Base-by-base conservation (phyloP, 2,113 vertebrate genomes). In the Danionella cerebrum region DNA sequence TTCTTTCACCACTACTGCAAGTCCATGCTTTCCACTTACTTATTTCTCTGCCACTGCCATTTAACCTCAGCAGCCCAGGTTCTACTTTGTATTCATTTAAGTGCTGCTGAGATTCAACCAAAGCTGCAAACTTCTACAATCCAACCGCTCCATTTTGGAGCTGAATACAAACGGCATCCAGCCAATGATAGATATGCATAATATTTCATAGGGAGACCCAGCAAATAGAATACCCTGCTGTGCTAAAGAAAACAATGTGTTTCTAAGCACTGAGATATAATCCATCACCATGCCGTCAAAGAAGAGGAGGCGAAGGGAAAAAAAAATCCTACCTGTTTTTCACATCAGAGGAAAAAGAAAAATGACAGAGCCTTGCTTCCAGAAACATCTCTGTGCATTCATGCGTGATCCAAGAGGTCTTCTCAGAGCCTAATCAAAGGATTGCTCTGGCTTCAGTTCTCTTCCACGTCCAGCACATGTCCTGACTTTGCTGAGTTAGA, bases 191-290 rank as follows among this genome's bases (percentile, higher is more conserved):
- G 91, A 96, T 94, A 90, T 94, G 85, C 91, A 86, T 92, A 90
- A 91, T 95, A 92, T 92, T 92, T 94, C 92, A 91, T 87, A 84
- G 89, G 87, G 87, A 90, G 91, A 89, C 90, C 89, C 88, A 88
- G 91, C 91, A 94, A 97, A 97, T 93, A 96, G 92, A 93, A 96
- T 93, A 92, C 91, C 96, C 95, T 95, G 94, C 94, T 97, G 94
- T 92, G 94, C 94, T 97, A 95, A 98, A 93, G 93, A 94, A 95
- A 98, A 97, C 93, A 96, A 90, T 93, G 93, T 92, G 92, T 92
- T 97, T 93, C 92, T 90, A 93, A 91, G 90, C 89, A 90, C 90
- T 88, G 92, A 92, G 94, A 93, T 91, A 91, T 89, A 89, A 96
- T 95, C 93, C 91, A 95, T 95, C 93, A 97, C 86, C 85, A 85